phyloP scores from a whole-genome alignment of 1,140 invertebrate species.

The Medauroidea extradentata region DNA sequence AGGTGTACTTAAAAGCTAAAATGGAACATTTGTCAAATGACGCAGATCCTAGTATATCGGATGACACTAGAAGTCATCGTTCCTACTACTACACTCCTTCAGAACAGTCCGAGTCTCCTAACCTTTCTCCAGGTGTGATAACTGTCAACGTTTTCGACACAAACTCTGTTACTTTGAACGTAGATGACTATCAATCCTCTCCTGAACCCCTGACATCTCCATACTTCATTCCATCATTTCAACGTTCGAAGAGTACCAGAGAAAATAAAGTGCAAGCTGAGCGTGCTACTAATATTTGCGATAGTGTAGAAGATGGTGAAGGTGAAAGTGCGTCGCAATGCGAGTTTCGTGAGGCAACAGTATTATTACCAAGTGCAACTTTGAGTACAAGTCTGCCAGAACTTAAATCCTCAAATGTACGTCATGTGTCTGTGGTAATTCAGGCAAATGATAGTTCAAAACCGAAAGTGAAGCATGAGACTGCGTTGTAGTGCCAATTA shows the following conservation, averaged over 20 bases:
- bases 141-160: no score
- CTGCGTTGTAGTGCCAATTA: conserved; percentile 21
- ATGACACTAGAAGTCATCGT: conserved; percentile 58
- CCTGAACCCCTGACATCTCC: conserved; percentile 16
- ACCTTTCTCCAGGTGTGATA: conserved; percentile 9
- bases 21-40: conserved; percentile 47
- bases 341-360: no score
- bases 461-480: conserved; percentile 11
- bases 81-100: conserved; percentile 78
- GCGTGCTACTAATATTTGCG: no score
- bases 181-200: not conserved
- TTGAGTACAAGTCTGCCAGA: conserved; percentile 10
- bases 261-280: no score
- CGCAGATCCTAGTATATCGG: conserved; percentile 58
- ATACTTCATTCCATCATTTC: conserved; percentile 9
- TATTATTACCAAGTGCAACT: not conserved
- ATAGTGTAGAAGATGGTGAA: no score
- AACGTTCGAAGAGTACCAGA: no score
- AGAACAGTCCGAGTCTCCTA: conserved; percentile 48
- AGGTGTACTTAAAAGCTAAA: conserved; percentile 55
- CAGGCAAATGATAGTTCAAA: not conserved
- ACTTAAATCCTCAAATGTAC: not conserved
- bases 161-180: not conserved
- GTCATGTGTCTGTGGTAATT: conserved; percentile 3
- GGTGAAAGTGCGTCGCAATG: no score